Conservation (phyloP, 2,113 vertebrate species). For the Oxygymnocypris stewartii region DNA sequence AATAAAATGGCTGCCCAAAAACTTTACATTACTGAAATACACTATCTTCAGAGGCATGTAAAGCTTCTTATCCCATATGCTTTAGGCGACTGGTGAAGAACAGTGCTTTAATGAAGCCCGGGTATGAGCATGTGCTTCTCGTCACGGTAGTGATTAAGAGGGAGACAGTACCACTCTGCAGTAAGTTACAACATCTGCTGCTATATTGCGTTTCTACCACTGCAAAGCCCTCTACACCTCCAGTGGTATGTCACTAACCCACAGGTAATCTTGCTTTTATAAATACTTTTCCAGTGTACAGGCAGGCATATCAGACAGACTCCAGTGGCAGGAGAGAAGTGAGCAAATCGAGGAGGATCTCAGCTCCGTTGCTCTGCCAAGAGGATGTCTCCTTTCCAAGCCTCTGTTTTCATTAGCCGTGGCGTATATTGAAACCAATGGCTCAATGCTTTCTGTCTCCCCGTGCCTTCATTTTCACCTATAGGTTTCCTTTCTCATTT, state of each 20-base stretch:
- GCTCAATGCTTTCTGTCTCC: background rate
- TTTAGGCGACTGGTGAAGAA: background rate
- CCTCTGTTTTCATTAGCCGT: slow-evolving; percentile 39
- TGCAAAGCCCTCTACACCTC: slow-evolving; percentile 53
- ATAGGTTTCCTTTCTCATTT: slow-evolving; percentile 22
- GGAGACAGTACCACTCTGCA: slow-evolving; percentile 26
- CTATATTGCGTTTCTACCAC: slow-evolving; percentile 44
- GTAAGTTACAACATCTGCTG: slow-evolving; percentile 30
- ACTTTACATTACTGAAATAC: slow-evolving; percentile 9
- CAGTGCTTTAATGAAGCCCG: slow-evolving; percentile 34
- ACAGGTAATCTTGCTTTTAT: slow-evolving; percentile 49
- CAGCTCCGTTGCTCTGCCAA: background rate
- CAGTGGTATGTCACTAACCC: slow-evolving; percentile 53
- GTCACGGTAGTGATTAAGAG: slow-evolving; percentile 36
- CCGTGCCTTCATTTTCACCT: slow-evolving; percentile 26
- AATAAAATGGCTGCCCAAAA: slow-evolving; percentile 19
- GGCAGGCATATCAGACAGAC: slow-evolving; percentile 10
- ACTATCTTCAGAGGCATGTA: slow-evolving; percentile 8
- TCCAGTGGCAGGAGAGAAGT: slow-evolving; percentile 32
- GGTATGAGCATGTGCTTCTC: slow-evolving; percentile 2
- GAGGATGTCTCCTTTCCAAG: slow-evolving; percentile 17
- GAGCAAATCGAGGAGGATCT: slow-evolving; percentile 27
- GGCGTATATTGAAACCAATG: slow-evolving; percentile 25
- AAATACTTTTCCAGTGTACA: slow-evolving; percentile 32
- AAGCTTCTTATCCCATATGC: slow-evolving; percentile 16